Percentiles rank a stretch among this genome's conserved stretches.
These are phyloP conservation scores for Cliona cf. orientalis DNA, from an alignment of 37 sponge, comb jelly and placozoan genomes.

Conservation along the genomic window DNA sequence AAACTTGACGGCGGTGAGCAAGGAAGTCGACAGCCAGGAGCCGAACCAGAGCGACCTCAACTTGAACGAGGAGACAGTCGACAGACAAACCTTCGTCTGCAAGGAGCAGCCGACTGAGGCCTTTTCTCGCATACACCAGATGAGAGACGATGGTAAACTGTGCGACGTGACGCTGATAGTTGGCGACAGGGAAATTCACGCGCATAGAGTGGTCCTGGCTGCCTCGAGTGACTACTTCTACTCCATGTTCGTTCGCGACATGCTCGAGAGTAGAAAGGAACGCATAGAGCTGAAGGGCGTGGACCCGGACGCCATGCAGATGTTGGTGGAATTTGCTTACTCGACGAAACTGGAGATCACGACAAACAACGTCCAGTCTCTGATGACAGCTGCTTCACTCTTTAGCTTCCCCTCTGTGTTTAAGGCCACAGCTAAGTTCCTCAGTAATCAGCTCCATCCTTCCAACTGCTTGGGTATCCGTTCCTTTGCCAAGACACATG, in stretches of 20 bases:
- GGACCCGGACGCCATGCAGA: constrained; percentile 79
- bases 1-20: too few relatives aligned
- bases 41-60: constrained; percentile 1
- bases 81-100: constrained; percentile 35
- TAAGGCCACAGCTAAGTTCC: constrained; percentile 88
- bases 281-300: constrained; percentile 85
- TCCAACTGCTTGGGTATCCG: constrained; percentile 94
- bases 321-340: constrained; percentile 91
- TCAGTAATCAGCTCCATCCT: constrained; percentile 83
- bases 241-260: constrained; percentile 78
- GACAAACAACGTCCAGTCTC: constrained; percentile 79
- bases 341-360: constrained; percentile 89
- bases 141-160: constrained; percentile 71
- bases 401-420: constrained; percentile 81
- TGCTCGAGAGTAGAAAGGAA: constrained; percentile 82
- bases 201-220: constrained; percentile 87
- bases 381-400: constrained; percentile 91
- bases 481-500: constrained; percentile 75
- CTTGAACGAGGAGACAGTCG: constrained; percentile 4
- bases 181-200: constrained; percentile 63
- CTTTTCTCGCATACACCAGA: constrained; percentile 70
- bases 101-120: constrained; percentile 56
- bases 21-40: too few relatives aligned
- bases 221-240: constrained; percentile 79
- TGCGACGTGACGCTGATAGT: constrained; percentile 90